Base-by-base conservation (phyloP, 2,888 invertebrate genomes). In the Eretmocerus hayati region DNA sequence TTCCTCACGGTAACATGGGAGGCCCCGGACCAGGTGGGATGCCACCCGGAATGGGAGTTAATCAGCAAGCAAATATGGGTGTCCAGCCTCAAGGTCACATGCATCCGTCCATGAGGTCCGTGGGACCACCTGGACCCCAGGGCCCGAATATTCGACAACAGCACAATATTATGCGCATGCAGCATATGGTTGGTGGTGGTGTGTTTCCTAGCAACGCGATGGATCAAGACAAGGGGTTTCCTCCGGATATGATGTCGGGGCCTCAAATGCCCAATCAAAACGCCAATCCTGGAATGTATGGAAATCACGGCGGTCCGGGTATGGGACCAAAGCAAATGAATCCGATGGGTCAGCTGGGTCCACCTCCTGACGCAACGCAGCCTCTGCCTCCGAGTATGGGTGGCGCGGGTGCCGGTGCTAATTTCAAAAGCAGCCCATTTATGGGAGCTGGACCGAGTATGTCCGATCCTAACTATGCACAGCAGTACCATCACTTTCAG, bases 401-500 rank as follows among this genome's bases (percentile, higher is more conserved):
- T 39, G 80, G 79, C 53, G 67, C 63, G 42, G 41, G 47, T 2
- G 53, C 58, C 11, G 73, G 71, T 15, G 74, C 75, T 36, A 81
- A 78, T 56, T 87, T 86, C 73, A 87, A 87, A 67, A 84, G 82
- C 58, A 74, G 76, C 35, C 80, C 83, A 4, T 87, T 87, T 58
- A 81, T 83, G 52, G 91, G 89, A 69, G 85, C 88, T 48, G 88
- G 88, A 22, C 89, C 89, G 8, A 86, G 85, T 22, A 87, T 90
- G 50, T 84, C 86, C 39, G 92, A 93, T 74, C 88, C 92, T 13
- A 90, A 89, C 70, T 93, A 93, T 75, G 92, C 91, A 65, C 90
- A 90, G 72, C 92, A 92, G 78, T 93, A 88, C 76, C 92, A 92
- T 74, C 90, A 92, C 75, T 93, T 93, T 77, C 93, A 93, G 69